Base-by-base conservation (phyloP, 2,113 vertebrate species). In the Oxyura jamaicensis region DNA sequence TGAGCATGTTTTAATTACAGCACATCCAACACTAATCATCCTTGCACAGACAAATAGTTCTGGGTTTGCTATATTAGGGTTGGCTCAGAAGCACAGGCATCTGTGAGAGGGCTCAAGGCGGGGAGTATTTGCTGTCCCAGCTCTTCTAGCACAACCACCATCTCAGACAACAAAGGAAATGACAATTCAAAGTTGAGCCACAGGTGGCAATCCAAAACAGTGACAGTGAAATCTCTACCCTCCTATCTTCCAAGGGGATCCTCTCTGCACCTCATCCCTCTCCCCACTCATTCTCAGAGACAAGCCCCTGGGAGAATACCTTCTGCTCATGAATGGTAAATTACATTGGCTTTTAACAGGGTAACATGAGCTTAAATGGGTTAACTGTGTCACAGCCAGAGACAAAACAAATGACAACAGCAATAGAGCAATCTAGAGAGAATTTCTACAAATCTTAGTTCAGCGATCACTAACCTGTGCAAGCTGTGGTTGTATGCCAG, bases 21-120 rank as follows among this genome's bases (percentile, higher is more conserved):
- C 3, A 15, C 20, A 21, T 4, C 23, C 31, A 14, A 6, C 46
- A 16, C 20, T 29, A 39, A 80, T 26, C 44, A 26, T 0, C 0
- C 11, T 36, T 41, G 23, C 16, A 74, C 28, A 59, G 78, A n/a
- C 11, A 17, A 14, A 23, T 21, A 10, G 62, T 66, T 39, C 46
- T 48, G 26, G 36, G 22, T 26, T 85, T 63, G n/a, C n/a, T 33
- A 0, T 13, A 9, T 8, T 4, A 39, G 5, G 11, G 17, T 6
- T n/a, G 52, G 29, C 42, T 29, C 16, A n/a, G 53, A n/a, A 76
- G 55, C 58, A 73, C 11, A 22, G 44, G 5, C 26, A 3, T 13
- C 35, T 71, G 8, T 36, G 18, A 28, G 28, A 41, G 28, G 19
- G 28, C 22, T 82, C 21, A 13, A 2, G 3, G 14, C 9, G 52